These are phyloP conservation scores for Lophius americanus DNA, from an alignment of 2,797 vertebrate genomes.

Conservation along the genomic window DNA sequence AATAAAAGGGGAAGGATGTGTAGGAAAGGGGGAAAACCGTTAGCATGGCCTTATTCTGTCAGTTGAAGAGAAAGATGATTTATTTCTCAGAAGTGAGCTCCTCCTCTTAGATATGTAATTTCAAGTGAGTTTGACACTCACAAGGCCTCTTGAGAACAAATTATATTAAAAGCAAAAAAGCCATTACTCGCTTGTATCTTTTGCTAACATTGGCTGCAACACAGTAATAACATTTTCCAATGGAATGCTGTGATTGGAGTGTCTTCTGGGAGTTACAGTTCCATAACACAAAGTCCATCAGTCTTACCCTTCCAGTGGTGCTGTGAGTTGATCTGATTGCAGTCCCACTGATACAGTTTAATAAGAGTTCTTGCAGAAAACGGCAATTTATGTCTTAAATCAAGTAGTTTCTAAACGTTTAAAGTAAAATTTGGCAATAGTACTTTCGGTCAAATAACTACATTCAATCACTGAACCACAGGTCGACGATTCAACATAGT, in stretches of 20 bases:
- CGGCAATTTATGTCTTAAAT: slow-evolving; percentile 2
- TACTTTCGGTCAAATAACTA: no score
- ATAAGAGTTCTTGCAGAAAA: background rate
- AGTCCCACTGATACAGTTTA: no score
- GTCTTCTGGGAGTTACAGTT: no score
- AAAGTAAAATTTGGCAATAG: background rate
- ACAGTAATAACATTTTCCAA: background rate
- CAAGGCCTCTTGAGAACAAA: background rate
- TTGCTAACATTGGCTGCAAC: background rate
- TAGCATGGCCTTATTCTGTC: background rate
- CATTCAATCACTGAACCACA: slow-evolving; percentile 16
- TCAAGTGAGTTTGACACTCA: slow-evolving; percentile 1
- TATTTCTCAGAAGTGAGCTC: background rate
- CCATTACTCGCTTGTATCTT: background rate
- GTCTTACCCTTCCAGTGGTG: no score
- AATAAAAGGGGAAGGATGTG: background rate
- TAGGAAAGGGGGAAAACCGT: background rate
- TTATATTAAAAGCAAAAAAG: background rate
- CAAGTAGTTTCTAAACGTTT: slow-evolving; percentile 14
- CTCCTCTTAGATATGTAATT: slow-evolving; percentile 1
- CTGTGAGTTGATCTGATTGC: no score
- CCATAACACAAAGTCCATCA: no score
- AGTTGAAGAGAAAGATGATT: background rate
- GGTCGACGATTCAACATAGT: slow-evolving; percentile 3
- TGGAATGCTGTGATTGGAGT: slow-evolving; percentile 9